These are phyloP conservation scores for Lapara coniferarum DNA, from an alignment of 2,888 invertebrate species.

Conservation along the genomic window DNA sequence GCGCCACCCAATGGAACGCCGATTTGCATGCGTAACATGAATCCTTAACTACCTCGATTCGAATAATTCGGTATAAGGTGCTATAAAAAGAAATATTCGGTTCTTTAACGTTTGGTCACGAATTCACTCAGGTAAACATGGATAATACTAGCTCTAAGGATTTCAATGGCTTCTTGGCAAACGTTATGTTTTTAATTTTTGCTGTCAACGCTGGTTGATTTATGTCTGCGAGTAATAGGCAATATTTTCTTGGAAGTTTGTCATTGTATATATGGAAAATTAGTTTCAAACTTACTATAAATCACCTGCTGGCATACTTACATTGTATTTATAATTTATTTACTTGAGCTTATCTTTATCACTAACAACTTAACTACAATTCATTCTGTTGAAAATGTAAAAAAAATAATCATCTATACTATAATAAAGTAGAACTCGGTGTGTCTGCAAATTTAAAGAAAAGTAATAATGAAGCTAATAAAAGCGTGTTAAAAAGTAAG, in stretches of 20 bases:
- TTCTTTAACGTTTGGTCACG: conserved; percentile 43
- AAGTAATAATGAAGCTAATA: too few relatives aligned
- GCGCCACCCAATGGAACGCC: conserved; percentile 54
- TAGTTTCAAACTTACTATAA: not conserved
- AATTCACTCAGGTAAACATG: conserved; percentile 26
- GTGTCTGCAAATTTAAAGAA: too few relatives aligned
- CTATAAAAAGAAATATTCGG: conserved; percentile 53
- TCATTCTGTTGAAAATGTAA: too few relatives aligned
- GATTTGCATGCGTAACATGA: conserved; percentile 70
- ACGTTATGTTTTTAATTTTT: conserved; percentile 31
- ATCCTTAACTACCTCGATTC: conserved; percentile 59
- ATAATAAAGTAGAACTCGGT: too few relatives aligned
- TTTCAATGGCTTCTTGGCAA: conserved; percentile 28
- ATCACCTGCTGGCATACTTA: too few relatives aligned
- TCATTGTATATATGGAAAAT: not conserved
- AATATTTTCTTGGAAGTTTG: conserved; percentile 14
- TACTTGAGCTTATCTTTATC: not conserved
- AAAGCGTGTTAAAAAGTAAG: too few relatives aligned
- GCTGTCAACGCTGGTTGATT: conserved; percentile 9
- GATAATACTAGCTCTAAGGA: conserved; percentile 1
- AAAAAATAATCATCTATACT: too few relatives aligned
- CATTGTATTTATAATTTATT: not conserved
- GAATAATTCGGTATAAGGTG: conserved; percentile 64
- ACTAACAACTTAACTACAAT: too few relatives aligned
- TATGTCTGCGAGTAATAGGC: conserved; percentile 25